phyloP scores from a whole-genome alignment of 1,140 invertebrate species.

The Apolygus lucorum region DNA sequence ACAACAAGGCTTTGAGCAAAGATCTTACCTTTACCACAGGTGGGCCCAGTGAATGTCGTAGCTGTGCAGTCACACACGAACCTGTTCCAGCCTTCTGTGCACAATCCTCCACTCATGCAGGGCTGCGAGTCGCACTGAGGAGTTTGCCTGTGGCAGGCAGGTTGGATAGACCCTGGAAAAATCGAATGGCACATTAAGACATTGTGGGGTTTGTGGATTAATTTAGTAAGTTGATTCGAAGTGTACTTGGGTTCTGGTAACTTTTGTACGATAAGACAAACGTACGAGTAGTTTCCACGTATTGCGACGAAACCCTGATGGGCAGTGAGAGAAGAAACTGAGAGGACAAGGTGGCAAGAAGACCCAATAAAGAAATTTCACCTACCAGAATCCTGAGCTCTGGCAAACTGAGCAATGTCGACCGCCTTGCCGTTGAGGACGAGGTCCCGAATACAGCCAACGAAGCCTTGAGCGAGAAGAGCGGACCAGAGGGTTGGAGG shows the following conservation, averaged over 20 bases:
- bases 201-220: too few relatives aligned
- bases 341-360: too few relatives aligned
- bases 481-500: constrained; percentile 87
- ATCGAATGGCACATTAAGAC: neutral
- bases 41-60: constrained; percentile 82
- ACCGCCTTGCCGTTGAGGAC: constrained; percentile 84
- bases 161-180: constrained; percentile 67
- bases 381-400: constrained; percentile 80
- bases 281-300: too few relatives aligned
- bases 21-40: constrained; percentile 79
- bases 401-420: constrained; percentile 80
- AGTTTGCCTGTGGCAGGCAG: constrained; percentile 70
- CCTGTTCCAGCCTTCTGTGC: constrained; percentile 91
- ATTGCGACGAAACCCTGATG: too few relatives aligned
- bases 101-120: constrained; percentile 83
- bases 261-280: too few relatives aligned
- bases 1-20: too few relatives aligned
- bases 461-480: constrained; percentile 78
- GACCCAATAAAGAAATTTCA: neutral
- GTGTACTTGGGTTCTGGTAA: too few relatives aligned
- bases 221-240: too few relatives aligned
- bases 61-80: constrained; percentile 90
- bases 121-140: constrained; percentile 74
- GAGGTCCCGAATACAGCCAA: constrained; percentile 90
- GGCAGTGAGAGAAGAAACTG: too few relatives aligned